Conservation (phyloP, 1,140 invertebrate species). For the Ceratitis capitata region DNA sequence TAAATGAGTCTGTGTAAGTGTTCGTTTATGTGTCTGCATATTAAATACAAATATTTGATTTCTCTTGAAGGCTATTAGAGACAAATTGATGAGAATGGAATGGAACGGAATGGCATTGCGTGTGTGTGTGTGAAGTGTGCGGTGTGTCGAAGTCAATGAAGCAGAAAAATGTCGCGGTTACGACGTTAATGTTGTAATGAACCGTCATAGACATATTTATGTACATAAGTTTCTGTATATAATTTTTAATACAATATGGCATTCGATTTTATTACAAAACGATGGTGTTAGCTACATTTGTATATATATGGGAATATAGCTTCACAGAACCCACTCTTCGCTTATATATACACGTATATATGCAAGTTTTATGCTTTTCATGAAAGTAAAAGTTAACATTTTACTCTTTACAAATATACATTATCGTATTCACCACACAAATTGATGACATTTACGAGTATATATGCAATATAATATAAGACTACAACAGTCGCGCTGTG, state of each 20-base stretch:
- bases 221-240: not conserved
- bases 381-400: not conserved
- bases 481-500: not conserved
- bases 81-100: constrained; percentile 9
- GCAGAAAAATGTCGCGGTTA: not conserved
- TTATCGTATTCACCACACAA: not conserved
- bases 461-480: too few species aligned
- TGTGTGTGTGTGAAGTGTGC: not conserved
- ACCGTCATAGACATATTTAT: not conserved
- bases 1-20: not conserved
- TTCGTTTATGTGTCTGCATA: not conserved
- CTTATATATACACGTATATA: not conserved
- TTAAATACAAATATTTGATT: constrained; percentile 21
- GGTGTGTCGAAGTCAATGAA: not conserved
- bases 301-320: not conserved
- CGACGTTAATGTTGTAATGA: too few species aligned
- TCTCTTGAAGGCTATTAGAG: not conserved
- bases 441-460: not conserved
- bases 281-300: too few species aligned
- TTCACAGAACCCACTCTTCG: not conserved
- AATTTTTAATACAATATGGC: not conserved
- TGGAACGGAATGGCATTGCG: too few species aligned
- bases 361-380: not conserved
- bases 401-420: not conserved
- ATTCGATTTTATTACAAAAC: not conserved